These are phyloP conservation scores for Saguinus midas DNA, from an alignment of 2,113 vertebrate genomes.

Conservation along the genomic window DNA sequence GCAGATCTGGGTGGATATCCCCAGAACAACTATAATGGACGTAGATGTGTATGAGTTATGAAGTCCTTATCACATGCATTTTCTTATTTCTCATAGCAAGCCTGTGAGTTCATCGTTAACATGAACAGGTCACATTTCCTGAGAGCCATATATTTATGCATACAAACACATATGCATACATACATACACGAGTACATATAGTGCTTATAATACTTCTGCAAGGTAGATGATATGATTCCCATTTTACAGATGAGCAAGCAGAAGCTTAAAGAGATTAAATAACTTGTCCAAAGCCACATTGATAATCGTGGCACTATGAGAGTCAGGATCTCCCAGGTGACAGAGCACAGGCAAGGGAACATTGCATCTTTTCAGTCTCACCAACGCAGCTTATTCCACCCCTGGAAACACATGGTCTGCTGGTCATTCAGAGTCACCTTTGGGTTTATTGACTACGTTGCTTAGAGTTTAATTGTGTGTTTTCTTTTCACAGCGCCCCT, in stretches of 20 bases:
- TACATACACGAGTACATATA: background rate
- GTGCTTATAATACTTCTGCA: background rate
- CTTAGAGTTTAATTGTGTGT: background rate
- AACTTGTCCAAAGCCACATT: background rate
- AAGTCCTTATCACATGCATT: background rate
- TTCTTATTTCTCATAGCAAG: slow-evolving; percentile 11
- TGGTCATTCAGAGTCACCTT: background rate
- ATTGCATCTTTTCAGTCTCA: background rate
- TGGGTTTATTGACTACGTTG: background rate
- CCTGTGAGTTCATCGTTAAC: background rate
- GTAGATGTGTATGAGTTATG: background rate
- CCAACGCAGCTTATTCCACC: background rate
- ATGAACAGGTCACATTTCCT: background rate
- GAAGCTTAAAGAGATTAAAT: background rate
- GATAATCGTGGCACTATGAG: background rate
- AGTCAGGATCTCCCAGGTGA: background rate
- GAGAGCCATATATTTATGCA: background rate
- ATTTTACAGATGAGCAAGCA: slow-evolving; percentile 10
- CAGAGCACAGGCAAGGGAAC: background rate
- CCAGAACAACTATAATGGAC: background rate
- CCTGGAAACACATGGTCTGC: background rate
- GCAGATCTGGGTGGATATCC: background rate
- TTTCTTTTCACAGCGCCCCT: slow-evolving; percentile 89
- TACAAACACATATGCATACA: background rate
- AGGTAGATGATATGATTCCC: background rate